These are phyloP conservation scores for Schizaphis graminum DNA, from an alignment of 2,888 invertebrate species.

Conservation along the genomic window DNA sequence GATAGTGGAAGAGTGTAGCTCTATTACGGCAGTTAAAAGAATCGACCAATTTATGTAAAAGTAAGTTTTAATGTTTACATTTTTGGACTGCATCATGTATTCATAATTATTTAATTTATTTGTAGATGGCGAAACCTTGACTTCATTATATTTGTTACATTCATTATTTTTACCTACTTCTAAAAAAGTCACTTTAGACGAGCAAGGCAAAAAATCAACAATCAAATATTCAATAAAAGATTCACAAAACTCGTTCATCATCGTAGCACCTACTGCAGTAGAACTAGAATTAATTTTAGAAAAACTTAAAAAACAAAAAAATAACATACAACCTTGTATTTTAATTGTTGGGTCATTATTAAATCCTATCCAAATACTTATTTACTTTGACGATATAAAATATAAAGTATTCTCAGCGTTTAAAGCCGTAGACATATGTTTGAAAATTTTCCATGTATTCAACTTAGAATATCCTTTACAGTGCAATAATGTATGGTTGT, in stretches of 20 bases:
- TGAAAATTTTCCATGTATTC: neutral
- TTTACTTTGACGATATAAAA: neutral
- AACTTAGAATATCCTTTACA: neutral
- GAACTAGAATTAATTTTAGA: neutral
- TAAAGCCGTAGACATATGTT: neutral
- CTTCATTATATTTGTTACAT: neutral
- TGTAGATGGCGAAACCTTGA: neutral
- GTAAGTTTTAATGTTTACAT: neutral
- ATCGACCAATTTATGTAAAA: neutral
- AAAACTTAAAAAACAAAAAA: no score
- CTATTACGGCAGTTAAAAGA: neutral
- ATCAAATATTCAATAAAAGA: neutral
- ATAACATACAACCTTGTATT: neutral
- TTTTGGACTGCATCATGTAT: neutral
- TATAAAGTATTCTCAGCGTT: neutral
- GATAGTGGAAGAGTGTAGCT: constrained; percentile 1
- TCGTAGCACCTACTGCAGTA: neutral
- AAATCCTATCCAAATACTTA: neutral
- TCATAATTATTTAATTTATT: neutral
- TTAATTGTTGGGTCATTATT: neutral
- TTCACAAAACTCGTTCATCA: neutral
- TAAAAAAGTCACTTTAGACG: neutral
- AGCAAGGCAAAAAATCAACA: neutral
- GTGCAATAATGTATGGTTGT: neutral
- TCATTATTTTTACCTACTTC: neutral